These are phyloP conservation scores for Prionace glauca DNA, from an alignment of 2,797 vertebrate genomes.

Conservation along the genomic window DNA sequence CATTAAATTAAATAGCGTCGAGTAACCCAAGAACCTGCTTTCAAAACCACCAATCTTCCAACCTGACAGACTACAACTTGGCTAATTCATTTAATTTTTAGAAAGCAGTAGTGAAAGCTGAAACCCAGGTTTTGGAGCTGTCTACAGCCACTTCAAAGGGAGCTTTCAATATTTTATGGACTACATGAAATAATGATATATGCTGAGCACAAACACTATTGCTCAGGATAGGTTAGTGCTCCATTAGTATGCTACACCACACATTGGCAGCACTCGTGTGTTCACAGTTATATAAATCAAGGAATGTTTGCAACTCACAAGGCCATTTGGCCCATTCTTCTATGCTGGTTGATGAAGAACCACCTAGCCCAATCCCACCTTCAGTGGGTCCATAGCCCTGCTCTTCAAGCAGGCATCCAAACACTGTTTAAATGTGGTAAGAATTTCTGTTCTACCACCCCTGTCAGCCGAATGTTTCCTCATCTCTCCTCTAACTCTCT, in stretches of 20 bases:
- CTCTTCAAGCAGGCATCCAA: too few relatives aligned
- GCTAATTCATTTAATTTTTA: background rate
- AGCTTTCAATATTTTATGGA: background rate
- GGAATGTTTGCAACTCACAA: background rate
- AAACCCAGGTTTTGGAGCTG: background rate
- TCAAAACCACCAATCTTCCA: background rate
- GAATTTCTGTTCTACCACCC: too few relatives aligned
- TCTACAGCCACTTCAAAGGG: background rate
- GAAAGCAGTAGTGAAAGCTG: background rate
- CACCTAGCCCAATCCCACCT: background rate
- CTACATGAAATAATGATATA: background rate
- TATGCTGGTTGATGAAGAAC: background rate
- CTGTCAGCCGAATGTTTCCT: too few relatives aligned
- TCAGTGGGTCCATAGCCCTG: background rate
- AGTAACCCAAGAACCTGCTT: background rate
- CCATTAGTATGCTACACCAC: background rate
- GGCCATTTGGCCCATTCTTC: background rate
- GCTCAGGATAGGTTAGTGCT: background rate
- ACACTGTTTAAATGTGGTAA: too few relatives aligned
- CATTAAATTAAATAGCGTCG: background rate
- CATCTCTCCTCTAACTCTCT: too few relatives aligned
- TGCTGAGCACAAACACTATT: background rate
- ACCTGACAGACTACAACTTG: background rate
- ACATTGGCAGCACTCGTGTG: background rate
- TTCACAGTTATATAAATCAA: background rate